Conservation (phyloP, 1,140 invertebrate genomes). For the Zaprionus kolodkinae region DNA sequence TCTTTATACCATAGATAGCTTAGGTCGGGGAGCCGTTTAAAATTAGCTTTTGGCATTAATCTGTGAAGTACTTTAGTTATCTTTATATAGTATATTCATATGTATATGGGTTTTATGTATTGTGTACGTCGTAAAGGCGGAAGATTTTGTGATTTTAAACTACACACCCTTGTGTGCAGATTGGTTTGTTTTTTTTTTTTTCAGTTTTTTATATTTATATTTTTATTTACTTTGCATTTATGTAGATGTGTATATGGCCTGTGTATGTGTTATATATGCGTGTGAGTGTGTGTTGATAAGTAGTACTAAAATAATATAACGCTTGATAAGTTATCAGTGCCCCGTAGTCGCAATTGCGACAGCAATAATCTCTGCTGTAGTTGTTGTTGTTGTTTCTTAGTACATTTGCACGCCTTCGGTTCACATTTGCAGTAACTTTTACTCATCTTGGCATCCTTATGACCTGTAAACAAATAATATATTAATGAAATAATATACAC, state of each 20-base stretch:
- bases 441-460: constrained; percentile 57
- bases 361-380: constrained; percentile 52
- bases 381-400: constrained; percentile 46
- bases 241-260: neutral
- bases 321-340: constrained; percentile 75
- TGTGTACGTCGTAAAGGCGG: constrained; percentile 11
- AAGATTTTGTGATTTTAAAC: constrained; percentile 7
- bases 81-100: constrained; percentile 12
- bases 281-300: neutral
- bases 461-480: constrained; percentile 47
- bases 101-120: neutral
- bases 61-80: constrained; percentile 18
- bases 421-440: constrained; percentile 62
- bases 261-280: neutral
- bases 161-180: constrained; percentile 15
- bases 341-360: constrained; percentile 61
- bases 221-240: constrained; percentile 29
- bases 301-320: constrained; percentile 70
- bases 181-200: constrained; percentile 20
- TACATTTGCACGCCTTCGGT: constrained; percentile 61
- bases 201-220: constrained; percentile 40
- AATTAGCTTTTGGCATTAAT: constrained; percentile 20
- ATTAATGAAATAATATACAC: too few relatives aligned
- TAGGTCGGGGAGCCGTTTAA: constrained; percentile 26
- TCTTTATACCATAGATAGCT: constrained; percentile 18